Evolutionary conservation across 2,113 vertebrate species (phyloP).

Genomic region (Cebidichthys violaceus): DNA sequence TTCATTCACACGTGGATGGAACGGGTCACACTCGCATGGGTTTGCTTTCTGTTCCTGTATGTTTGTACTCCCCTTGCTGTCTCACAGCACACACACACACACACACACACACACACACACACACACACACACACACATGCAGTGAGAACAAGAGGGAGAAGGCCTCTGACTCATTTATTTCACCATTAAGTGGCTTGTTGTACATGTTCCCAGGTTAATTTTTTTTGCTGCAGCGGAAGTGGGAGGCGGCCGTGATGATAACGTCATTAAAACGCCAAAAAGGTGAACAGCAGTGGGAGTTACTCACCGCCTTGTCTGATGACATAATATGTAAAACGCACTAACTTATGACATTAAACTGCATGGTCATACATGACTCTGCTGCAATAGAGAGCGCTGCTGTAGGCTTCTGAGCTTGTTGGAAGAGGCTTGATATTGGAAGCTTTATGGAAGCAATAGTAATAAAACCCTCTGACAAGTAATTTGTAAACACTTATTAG

Average conservation of each 20-base stretch:
- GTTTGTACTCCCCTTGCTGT: slow-evolving; percentile 15
- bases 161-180: slow-evolving; percentile 64
- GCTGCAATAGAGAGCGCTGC: neutral
- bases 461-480: neutral
- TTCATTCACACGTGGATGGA: slow-evolving; percentile 51
- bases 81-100: neutral
- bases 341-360: slow-evolving; percentile 36
- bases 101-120: neutral
- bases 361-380: slow-evolving; percentile 17
- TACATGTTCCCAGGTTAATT: slow-evolving; percentile 57
- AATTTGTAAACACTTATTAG: neutral
- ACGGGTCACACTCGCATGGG: slow-evolving; percentile 36
- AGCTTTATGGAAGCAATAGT: neutral
- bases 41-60: slow-evolving; percentile 29
- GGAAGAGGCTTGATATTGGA: neutral
- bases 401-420: neutral
- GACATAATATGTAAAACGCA: slow-evolving; percentile 49
- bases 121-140: slow-evolving; percentile 1
- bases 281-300: slow-evolving; percentile 45
- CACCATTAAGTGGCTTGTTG: slow-evolving; percentile 61
- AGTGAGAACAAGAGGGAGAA: slow-evolving; percentile 28
- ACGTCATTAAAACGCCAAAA: slow-evolving; percentile 53
- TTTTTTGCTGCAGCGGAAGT: slow-evolving; percentile 51
- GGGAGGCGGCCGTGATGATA: slow-evolving; percentile 55
- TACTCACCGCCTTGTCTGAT: slow-evolving; percentile 33